These are phyloP conservation scores for Metellina segmentata DNA, from an alignment of 2,888 invertebrate genomes.

Conservation along the genomic window DNA sequence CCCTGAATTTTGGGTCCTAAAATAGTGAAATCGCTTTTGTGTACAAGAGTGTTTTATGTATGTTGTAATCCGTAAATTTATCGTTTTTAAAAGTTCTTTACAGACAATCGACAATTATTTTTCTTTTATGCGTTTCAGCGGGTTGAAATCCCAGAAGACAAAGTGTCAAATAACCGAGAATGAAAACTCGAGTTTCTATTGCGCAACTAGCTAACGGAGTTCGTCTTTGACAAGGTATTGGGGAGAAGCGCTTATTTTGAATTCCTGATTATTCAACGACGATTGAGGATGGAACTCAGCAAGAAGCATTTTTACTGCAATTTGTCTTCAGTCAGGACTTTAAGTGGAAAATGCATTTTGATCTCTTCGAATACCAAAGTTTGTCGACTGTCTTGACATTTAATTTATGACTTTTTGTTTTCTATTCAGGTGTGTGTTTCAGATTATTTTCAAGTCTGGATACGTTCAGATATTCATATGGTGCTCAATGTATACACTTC, in stretches of 20 bases:
- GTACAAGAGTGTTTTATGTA: no score
- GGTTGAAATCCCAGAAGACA: conserved; percentile 66
- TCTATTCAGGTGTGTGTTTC: no score
- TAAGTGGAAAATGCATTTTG: not conserved
- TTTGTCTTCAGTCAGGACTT: not conserved
- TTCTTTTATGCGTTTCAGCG: conserved; percentile 53
- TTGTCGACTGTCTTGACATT: not conserved
- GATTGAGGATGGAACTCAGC: not conserved
- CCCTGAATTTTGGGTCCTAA: no score
- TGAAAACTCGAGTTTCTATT: conserved; percentile 1
- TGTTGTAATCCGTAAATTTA: no score
- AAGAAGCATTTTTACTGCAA: not conserved
- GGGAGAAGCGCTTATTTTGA: not conserved
- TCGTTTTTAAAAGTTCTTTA: no score
- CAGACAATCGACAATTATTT: no score
- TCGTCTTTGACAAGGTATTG: not conserved
- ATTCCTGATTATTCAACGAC: not conserved
- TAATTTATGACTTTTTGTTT: not conserved
- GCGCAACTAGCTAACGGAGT: no score
- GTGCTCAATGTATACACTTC: not conserved
- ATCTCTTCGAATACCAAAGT: not conserved
- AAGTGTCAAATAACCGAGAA: conserved; percentile 44
- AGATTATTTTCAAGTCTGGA: not conserved
- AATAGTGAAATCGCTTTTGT: no score
- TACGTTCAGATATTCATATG: not conserved